These are phyloP conservation scores for Bilobella aurantiaca DNA, from an alignment of 1,140 invertebrate genomes.

Conservation along the genomic window DNA sequence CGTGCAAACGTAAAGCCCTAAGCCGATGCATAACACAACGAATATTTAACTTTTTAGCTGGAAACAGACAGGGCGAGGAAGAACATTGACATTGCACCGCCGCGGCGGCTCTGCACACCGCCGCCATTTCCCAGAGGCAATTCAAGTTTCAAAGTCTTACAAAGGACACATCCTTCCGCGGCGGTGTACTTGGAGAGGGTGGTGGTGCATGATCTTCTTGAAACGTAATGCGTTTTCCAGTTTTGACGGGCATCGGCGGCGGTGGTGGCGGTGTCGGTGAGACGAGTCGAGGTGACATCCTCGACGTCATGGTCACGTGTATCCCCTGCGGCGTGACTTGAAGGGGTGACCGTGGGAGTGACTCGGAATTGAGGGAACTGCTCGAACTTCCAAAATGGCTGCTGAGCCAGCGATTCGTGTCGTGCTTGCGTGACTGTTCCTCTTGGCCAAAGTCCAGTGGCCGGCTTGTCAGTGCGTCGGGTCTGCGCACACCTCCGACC, in stretches of 20 bases:
- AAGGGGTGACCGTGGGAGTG: constrained; percentile 25
- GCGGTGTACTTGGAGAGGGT: constrained; percentile 24
- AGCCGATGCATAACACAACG: too few species aligned
- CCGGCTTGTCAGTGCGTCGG: constrained; percentile 65
- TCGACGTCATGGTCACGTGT: constrained; percentile 38
- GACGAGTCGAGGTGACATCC: constrained; percentile 41
- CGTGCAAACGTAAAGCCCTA: too few species aligned
- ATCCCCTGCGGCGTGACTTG: constrained; percentile 27
- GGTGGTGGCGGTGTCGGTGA: constrained; percentile 36
- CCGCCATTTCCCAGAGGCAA: not conserved
- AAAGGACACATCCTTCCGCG: constrained; percentile 27
- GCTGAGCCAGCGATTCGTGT: constrained; percentile 79
- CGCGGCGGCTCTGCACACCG: too few species aligned
- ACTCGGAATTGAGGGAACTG: constrained; percentile 34
- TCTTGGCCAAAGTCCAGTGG: constrained; percentile 73
- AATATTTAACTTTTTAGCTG: too few species aligned
- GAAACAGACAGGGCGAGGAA: too few species aligned
- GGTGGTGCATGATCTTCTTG: constrained; percentile 22
- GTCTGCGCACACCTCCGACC: constrained; percentile 47
- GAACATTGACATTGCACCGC: too few species aligned
- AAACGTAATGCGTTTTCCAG: constrained; percentile 33
- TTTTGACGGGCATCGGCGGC: constrained; percentile 37
- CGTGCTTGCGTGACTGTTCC: constrained; percentile 74
- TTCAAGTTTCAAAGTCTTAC: constrained; percentile 21
- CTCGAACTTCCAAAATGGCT: constrained; percentile 70